Conservation (phyloP, 1,140 invertebrate species). For the Anagrus nilaparvatae region DNA sequence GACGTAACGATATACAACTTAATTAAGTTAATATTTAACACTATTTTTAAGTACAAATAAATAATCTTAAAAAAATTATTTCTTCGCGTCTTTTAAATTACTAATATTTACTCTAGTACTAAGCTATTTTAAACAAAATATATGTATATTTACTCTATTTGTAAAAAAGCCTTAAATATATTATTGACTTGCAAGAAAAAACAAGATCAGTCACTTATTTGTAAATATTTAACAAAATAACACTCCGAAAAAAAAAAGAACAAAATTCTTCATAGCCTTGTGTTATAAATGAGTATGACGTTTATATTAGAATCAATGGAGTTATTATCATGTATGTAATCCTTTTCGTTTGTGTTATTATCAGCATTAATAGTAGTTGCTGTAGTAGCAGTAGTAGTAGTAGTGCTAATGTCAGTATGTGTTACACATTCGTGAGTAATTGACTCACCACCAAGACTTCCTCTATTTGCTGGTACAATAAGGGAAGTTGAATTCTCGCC, state of each 20-base stretch:
- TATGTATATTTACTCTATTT: too few relatives aligned
- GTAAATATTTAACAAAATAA: too few relatives aligned
- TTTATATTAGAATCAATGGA: conserved; percentile 23
- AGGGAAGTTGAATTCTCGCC: conserved; percentile 28
- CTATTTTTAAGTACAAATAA: too few relatives aligned
- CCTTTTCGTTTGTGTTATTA: conserved; percentile 19
- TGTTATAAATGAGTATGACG: conserved; percentile 30
- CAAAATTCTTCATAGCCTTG: conserved; percentile 25
- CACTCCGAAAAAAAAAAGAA: too few relatives aligned
- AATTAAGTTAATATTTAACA: too few relatives aligned
- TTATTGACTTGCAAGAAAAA: too few relatives aligned
- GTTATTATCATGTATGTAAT: conserved; percentile 17
- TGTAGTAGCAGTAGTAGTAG: conserved; percentile 7
- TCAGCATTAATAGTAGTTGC: conserved; percentile 16
- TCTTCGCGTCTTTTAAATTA: not conserved
- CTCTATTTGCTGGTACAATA: conserved; percentile 31
- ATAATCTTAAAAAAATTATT: too few relatives aligned
- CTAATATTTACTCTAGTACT: too few relatives aligned
- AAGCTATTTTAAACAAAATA: too few relatives aligned
- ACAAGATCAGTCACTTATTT: too few relatives aligned
- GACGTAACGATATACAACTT: too few relatives aligned
- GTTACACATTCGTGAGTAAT: conserved; percentile 8
- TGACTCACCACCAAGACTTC: conserved; percentile 38
- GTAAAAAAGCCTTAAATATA: too few relatives aligned
- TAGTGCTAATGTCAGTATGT: conserved; percentile 11